Conservation (phyloP, 2,888 invertebrate genomes). For the Petrolisthes manimaculis region DNA sequence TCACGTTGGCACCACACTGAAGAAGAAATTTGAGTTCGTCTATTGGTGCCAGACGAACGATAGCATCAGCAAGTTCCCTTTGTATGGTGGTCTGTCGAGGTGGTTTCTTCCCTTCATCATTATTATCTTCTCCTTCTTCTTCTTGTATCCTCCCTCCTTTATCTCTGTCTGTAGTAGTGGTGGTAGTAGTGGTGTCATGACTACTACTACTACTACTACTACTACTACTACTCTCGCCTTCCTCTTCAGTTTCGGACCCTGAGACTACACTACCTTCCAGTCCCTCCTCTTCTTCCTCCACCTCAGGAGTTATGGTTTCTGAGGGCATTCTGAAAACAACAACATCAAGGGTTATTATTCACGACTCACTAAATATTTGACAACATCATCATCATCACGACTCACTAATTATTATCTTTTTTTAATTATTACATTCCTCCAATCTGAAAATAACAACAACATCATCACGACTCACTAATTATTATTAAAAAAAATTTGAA, state of each 20-base stretch:
- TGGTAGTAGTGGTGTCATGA: too few relatives aligned
- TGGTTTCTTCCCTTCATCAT: conserved; percentile 15
- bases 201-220: too few relatives aligned
- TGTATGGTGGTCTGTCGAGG: conserved; percentile 73
- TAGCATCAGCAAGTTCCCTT: conserved; percentile 89
- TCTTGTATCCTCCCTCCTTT: neutral
- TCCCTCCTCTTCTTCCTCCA: conserved; percentile 16
- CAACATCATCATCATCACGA: too few relatives aligned
- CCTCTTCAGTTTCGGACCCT: neutral
- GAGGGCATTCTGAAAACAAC: conserved; percentile 40
- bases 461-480: neutral
- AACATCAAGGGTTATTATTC: neutral
- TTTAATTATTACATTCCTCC: too few relatives aligned
- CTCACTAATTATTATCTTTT: too few relatives aligned
- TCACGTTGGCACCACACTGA: conserved; percentile 82
- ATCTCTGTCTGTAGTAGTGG: neutral
- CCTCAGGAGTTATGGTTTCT: conserved; percentile 46
- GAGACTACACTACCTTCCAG: too few relatives aligned
- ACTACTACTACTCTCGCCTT: conserved; percentile 6
- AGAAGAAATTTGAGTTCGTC: conserved; percentile 88
- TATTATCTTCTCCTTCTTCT: conserved; percentile 32
- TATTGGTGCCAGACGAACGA: conserved; percentile 86
- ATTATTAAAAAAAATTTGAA: too few relatives aligned
- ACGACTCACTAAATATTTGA: neutral
- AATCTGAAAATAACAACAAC: conserved; percentile 18